These are phyloP conservation scores for Tachina lurida DNA, from an alignment of 2,888 invertebrate genomes.

Conservation along the genomic window DNA sequence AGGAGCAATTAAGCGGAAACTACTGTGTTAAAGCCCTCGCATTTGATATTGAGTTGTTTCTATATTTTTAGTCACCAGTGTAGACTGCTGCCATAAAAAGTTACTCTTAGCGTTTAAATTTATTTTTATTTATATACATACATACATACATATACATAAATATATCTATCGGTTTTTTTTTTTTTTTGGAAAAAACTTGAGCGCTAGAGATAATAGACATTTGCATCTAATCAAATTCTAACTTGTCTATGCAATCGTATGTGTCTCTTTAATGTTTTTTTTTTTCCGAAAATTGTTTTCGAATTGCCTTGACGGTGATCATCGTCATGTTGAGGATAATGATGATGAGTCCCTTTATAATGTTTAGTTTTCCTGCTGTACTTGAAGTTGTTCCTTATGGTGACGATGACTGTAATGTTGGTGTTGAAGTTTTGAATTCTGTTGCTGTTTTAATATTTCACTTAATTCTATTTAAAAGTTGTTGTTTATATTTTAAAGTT, in stretches of 20 bases:
- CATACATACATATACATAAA: too few relatives aligned
- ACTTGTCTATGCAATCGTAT: not conserved
- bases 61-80: not conserved
- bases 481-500: constrained; percentile 24
- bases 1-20: too few relatives aligned
- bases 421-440: constrained; percentile 38
- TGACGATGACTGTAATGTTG: not conserved
- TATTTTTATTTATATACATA: too few relatives aligned
- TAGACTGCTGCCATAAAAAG: not conserved
- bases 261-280: constrained; percentile 16
- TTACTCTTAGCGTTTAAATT: too few relatives aligned
- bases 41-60: not conserved
- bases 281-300: constrained; percentile 6
- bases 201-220: not conserved
- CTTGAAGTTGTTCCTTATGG: not conserved
- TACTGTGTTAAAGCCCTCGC: too few relatives aligned
- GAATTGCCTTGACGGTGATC: not conserved
- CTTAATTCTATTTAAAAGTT: constrained; percentile 43
- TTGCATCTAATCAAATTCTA: constrained; percentile 9
- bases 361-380: not conserved
- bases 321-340: not conserved
- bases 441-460: constrained; percentile 49
- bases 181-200: not conserved
- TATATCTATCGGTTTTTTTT: not conserved
- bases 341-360: not conserved